These are phyloP conservation scores for Rhorus exstirpatorius DNA, from an alignment of 2,888 invertebrate species.

Conservation along the genomic window DNA sequence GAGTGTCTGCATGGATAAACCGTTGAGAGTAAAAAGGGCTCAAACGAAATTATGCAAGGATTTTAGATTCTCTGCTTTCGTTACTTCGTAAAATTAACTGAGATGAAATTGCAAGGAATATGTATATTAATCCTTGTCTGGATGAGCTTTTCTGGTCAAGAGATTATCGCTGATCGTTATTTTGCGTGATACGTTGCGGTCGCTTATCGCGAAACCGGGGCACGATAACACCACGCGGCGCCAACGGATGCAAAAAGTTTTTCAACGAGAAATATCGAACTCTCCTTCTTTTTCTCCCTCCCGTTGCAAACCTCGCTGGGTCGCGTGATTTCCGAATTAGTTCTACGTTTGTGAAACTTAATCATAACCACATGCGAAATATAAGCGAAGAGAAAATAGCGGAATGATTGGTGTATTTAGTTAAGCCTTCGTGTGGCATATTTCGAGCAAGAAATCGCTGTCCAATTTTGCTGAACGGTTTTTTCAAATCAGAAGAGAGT, in stretches of 20 bases:
- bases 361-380: slow-evolving; percentile 56
- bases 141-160: background rate
- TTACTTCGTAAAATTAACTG: background rate
- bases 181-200: slow-evolving; percentile 6
- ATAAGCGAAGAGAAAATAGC: background rate
- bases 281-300: no score
- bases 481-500: slow-evolving; percentile 3
- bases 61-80: background rate
- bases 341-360: slow-evolving; percentile 58
- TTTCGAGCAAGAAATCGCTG: slow-evolving; percentile 38
- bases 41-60: background rate
- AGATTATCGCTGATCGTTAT: background rate
- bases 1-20: background rate
- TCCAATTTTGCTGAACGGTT: slow-evolving; percentile 39
- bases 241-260: slow-evolving; percentile 1
- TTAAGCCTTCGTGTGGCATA: slow-evolving; percentile 25
- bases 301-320: slow-evolving; percentile 58
- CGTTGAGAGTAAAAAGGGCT: background rate
- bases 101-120: background rate
- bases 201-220: slow-evolving; percentile 16
- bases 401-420: slow-evolving; percentile 56
- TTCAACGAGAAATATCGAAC: slow-evolving; percentile 33
- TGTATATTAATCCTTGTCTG: background rate
- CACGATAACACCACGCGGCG: background rate
- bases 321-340: slow-evolving; percentile 20